Evolutionary conservation across 2,797 vertebrate genomes (phyloP), one percentile per base, ranked within the genome.

Genomic region (Microctenopoma steveboyesi): DNA sequence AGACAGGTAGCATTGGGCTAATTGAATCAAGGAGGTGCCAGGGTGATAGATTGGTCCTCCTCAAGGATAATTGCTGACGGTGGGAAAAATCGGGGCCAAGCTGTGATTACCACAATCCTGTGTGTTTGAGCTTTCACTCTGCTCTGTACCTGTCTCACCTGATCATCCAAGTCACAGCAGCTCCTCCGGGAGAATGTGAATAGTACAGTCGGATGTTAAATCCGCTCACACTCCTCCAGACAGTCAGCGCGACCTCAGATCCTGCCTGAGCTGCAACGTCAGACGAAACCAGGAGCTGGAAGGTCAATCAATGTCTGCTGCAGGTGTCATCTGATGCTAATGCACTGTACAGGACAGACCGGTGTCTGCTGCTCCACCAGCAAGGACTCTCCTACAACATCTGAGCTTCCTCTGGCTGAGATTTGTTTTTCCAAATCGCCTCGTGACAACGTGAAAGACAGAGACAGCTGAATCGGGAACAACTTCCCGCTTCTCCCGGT

Each of bases 11-110:
- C 2, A 1, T 2, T 22, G 68, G 72, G 52, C 50, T 58, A 62
- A 83, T 55, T 86, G 80, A 79, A 85, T 86, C 65, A 52, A 63
- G 79, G 77, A 76, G 76, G 72, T 88, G 83, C 62, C 82, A 75
- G 68, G 7, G 0, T 79, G 68, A 81, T 78, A 11, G 79, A 86
- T 85, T 0, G 57, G 46, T 58, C 52, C 64, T 77, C 15, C 70
- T 77, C 58, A 7, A 10, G 15, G 67, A 7, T 75, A 85, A 85
- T 53, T 56, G 86, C 75, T 82, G 86, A 87, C 74, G 7, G 64
- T 43, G 35, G 57, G 11, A 53, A 49, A 77, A 72, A 72, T n/a
- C 10, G 10, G 67, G 59, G 47, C 40, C 49, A 18, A 59, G 67
- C 74, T 68, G 78, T 30, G 68, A 79, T 78, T 27, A 64, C 14